Evolutionary conservation across 2,797 vertebrate genomes (phyloP), one percentile per base, ranked within the genome.

Genomic region (Oryzias sinensis): DNA sequence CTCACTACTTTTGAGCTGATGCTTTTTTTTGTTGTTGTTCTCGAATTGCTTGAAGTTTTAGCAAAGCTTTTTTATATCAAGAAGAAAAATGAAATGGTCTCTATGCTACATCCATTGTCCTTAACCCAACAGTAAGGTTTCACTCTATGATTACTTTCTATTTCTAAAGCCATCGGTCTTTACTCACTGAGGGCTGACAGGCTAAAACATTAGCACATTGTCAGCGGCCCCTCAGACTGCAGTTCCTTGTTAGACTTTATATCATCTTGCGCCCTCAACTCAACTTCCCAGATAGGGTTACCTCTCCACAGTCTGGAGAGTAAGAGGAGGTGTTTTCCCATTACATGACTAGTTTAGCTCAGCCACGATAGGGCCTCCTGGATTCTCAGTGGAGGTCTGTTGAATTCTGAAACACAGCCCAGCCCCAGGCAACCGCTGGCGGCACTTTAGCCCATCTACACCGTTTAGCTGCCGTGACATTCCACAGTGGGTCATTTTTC

Each of bases 191-290:
- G 79, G 74, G 79, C 68, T 85, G 84, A 88, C 87, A 85, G 79
- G 66, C 74, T 79, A 63, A 82, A 84, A 76, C 87, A 88, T 88
- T 87, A 83, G 85, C 82, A 79, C 75, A 58, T 84, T 82, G 88
- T 89, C 80, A 78, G 74, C 69, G 42, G 68, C 85, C 82, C 74
- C 67, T 81, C 83, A 70, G 68, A 68, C 24, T 53, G 72, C 81
- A 40, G 65, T 46, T 84, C 79, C 80, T 80, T 33, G 49, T 75
- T 81, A 70, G 82, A 65, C 79, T 77, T 69, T 68, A 68, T 72
- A 79, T 85, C 79, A 72, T 76, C 72, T 68, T 65, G 55, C 56
- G 16, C 53, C 53, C 61, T 73, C 46, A 16, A 53, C 65, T 60
- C 62, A 25, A 65, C 65, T 59, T 62, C 67, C 59, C 73, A 77